These are phyloP conservation scores for Heterotis niloticus DNA, from an alignment of 2,113 vertebrate species.

Conservation along the genomic window DNA sequence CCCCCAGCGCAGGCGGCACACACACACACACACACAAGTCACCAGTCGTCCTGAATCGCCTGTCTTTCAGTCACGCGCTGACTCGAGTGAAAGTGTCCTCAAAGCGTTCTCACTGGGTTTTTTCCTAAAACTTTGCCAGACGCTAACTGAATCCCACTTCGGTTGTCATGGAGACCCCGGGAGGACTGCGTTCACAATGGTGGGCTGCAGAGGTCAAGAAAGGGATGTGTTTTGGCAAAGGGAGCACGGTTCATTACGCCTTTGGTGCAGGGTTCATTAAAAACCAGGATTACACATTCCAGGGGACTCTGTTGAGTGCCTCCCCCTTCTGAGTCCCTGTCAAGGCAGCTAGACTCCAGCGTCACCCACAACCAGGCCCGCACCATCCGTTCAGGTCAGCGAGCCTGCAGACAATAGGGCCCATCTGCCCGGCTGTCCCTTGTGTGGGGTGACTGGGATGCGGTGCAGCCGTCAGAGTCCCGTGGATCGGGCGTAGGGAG, in stretches of 20 bases:
- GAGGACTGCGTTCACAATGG: constrained; percentile 38
- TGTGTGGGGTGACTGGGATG: constrained; percentile 40
- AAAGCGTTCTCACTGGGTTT: neutral
- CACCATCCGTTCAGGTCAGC: constrained; percentile 26
- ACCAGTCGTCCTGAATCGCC: no score
- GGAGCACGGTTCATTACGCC: constrained; percentile 65
- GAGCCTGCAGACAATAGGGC: constrained; percentile 54
- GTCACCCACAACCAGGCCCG: constrained; percentile 50
- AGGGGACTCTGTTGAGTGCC: constrained; percentile 64
- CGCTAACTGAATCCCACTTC: constrained; percentile 36
- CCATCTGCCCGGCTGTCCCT: constrained; percentile 62
- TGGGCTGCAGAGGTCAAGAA: constrained; percentile 52
- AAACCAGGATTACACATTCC: constrained; percentile 67
- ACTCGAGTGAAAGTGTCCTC: neutral
- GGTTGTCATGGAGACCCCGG: constrained; percentile 56
- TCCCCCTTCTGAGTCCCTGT: constrained; percentile 45
- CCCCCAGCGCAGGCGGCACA: constrained; percentile 31
- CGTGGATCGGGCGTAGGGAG: neutral
- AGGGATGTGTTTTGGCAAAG: constrained; percentile 57
- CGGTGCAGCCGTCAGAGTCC: constrained; percentile 45
- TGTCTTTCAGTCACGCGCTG: no score
- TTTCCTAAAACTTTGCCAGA: constrained; percentile 42
- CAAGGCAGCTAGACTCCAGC: constrained; percentile 55
- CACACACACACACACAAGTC: constrained; percentile 19
- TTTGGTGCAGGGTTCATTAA: constrained; percentile 70